Percentiles rank a stretch among this genome's conserved stretches.
phyloP scores from a whole-genome alignment of 1,140 invertebrate genomes.

The Latrodectus geometricus region DNA sequence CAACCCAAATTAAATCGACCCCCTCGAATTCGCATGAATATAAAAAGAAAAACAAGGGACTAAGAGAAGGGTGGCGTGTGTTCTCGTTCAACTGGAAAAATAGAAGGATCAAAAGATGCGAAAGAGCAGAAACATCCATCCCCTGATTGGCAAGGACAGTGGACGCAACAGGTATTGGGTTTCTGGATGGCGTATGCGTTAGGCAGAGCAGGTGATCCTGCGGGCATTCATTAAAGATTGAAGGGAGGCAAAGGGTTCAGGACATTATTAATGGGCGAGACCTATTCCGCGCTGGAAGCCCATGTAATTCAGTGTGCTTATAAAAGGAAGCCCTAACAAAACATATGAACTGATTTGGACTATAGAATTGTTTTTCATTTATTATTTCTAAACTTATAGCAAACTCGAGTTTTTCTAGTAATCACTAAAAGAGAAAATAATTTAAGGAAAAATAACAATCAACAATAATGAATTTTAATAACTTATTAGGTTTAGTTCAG shows the following conservation, averaged over 20 bases:
- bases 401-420: too few relatives aligned
- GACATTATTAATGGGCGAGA: not conserved
- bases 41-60: not conserved
- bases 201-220: slow-evolving; percentile 6
- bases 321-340: too few relatives aligned
- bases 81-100: slow-evolving; percentile 10
- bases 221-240: slow-evolving; percentile 23
- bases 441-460: too few relatives aligned
- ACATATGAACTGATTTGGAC: too few relatives aligned
- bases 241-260: not conserved
- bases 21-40: not conserved
- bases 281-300: not conserved
- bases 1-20: slow-evolving; percentile 44
- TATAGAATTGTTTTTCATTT: too few relatives aligned
- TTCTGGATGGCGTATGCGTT: slow-evolving; percentile 13
- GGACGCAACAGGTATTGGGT: slow-evolving; percentile 39
- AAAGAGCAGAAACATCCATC: slow-evolving; percentile 42
- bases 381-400: too few relatives aligned
- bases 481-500: too few relatives aligned
- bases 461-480: too few relatives aligned
- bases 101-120: slow-evolving; percentile 33
- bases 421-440: too few relatives aligned
- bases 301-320: not conserved
- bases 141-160: slow-evolving; percentile 1
- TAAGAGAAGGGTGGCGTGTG: not conserved